phyloP scores from a whole-genome alignment of 2,113 vertebrate species.

The Gnathonemus longibarbis region DNA sequence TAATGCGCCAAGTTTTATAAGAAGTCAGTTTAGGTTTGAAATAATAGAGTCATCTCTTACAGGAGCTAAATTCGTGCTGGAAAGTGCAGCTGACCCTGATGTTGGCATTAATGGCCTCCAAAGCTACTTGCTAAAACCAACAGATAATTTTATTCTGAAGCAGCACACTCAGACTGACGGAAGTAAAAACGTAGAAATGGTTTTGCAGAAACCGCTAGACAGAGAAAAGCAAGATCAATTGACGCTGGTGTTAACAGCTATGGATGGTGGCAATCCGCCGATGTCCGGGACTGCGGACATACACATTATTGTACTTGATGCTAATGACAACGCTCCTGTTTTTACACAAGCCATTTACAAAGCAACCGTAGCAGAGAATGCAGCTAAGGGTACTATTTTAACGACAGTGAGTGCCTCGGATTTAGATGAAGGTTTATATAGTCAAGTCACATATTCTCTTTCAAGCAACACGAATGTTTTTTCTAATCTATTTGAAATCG shows the following conservation, averaged over 20 bases:
- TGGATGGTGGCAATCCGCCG: slow-evolving; percentile 40
- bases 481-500: slow-evolving; percentile 49
- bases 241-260: slow-evolving; percentile 38
- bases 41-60: too few species aligned
- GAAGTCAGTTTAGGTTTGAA: too few species aligned
- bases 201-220: too few species aligned
- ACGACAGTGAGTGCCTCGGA: slow-evolving; percentile 60
- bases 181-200: too few species aligned
- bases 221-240: not conserved
- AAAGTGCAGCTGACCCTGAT: too few species aligned
- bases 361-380: slow-evolving; percentile 50
- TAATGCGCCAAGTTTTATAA: too few species aligned
- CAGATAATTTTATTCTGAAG: too few species aligned
- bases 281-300: slow-evolving; percentile 42
- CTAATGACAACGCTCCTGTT: slow-evolving; percentile 47
- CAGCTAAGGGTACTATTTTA: slow-evolving; percentile 34
- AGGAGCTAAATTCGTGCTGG: too few species aligned
- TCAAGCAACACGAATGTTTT: slow-evolving; percentile 38
- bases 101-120: too few species aligned
- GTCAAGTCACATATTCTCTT: slow-evolving; percentile 59
- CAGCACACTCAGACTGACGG: too few species aligned
- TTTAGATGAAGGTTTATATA: slow-evolving; percentile 59
- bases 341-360: slow-evolving; percentile 50
- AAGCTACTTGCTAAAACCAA: too few species aligned
- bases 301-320: slow-evolving; percentile 40